These are phyloP conservation scores for Trematomus loennbergii DNA, from an alignment of 2,113 vertebrate genomes.

Conservation along the genomic window DNA sequence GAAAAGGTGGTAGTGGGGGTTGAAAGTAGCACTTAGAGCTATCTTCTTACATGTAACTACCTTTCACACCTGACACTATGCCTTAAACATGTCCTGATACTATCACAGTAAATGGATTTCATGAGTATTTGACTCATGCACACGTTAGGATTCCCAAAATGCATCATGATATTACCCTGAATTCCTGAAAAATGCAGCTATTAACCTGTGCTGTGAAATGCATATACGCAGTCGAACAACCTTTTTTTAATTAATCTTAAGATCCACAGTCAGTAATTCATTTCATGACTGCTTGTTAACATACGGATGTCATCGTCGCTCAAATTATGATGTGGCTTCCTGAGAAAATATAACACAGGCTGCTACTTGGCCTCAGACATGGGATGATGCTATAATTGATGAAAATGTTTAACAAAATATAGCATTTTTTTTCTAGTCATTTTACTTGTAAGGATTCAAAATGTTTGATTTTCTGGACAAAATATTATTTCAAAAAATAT, in stretches of 20 bases:
- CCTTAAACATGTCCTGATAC: neutral
- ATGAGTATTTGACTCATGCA: neutral
- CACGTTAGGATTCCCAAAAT: neutral
- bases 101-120: constrained; percentile 1
- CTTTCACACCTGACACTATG: neutral
- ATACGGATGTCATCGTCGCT: neutral
- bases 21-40: constrained; percentile 21
- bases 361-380: neutral
- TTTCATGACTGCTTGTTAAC: neutral
- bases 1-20: neutral
- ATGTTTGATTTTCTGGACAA: too few species aligned
- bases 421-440: neutral
- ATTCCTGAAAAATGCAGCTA: neutral
- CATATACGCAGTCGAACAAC: neutral
- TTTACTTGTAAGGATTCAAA: neutral
- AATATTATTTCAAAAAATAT: too few species aligned
- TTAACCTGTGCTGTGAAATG: neutral
- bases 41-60: neutral
- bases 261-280: neutral
- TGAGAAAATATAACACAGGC: neutral
- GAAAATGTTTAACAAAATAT: neutral
- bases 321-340: neutral
- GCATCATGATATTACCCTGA: neutral
- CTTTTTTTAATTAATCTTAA: neutral
- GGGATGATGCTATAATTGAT: neutral